Percentiles rank a stretch among this genome's conserved stretches.
phyloP scores from a whole-genome alignment of 2,888 invertebrate genomes.

The Diabrotica balteata region DNA sequence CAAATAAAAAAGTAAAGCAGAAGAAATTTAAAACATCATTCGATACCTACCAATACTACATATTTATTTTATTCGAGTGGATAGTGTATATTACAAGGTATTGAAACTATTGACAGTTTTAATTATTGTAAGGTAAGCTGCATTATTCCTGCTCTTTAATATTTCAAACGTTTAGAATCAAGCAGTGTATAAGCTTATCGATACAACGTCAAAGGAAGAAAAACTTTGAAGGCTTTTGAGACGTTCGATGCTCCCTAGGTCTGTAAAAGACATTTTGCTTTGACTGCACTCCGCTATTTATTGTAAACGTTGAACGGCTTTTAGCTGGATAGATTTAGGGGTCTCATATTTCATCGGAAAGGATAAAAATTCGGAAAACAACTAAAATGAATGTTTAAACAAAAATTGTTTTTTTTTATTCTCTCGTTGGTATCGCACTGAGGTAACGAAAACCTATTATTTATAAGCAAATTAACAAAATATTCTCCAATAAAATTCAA shows the following conservation, averaged over 20 bases:
- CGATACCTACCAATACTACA: no score
- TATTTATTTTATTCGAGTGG: no score
- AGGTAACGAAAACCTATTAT: no score
- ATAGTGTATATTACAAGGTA: no score
- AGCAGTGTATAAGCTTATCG: conserved; percentile 3
- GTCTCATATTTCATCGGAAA: conserved; percentile 33
- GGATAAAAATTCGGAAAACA: background rate
- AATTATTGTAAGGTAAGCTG: no score
- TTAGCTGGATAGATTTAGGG: conserved; percentile 32
- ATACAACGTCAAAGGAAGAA: conserved; percentile 4
- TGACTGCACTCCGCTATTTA: conserved; percentile 30
- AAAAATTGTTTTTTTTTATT: background rate
- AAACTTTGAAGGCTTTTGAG: conserved; percentile 6
- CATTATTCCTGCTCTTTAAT: no score
- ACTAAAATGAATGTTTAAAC: background rate
- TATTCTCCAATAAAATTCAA: no score
- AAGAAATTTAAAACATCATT: no score
- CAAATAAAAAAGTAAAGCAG: no score
- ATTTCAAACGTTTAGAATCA: background rate
- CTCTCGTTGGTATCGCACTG: no score
- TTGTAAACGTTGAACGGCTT: conserved; percentile 36
- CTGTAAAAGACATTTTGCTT: conserved; percentile 21
- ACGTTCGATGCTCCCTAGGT: background rate
- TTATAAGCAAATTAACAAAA: no score
- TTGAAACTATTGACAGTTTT: no score